phyloP scores from a whole-genome alignment of 2,888 invertebrate genomes.

The Dynastes hyllus region DNA sequence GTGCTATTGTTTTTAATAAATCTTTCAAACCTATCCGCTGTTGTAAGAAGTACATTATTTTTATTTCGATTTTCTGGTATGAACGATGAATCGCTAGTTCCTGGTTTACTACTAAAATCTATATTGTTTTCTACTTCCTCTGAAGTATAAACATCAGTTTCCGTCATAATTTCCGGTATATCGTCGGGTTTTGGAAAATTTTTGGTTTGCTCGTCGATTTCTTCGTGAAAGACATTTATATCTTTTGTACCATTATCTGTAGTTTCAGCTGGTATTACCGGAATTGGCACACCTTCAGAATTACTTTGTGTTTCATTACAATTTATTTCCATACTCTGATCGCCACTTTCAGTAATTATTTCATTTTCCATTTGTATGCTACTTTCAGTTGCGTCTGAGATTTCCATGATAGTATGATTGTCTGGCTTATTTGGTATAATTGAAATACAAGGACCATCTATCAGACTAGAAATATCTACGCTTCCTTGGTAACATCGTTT shows the following conservation, averaged over 20 bases:
- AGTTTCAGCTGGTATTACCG: neutral
- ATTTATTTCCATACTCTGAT: neutral
- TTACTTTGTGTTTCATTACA: neutral
- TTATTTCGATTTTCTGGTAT: neutral
- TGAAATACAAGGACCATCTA: neutral
- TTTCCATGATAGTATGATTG: neutral
- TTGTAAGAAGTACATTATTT: neutral
- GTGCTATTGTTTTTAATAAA: neutral
- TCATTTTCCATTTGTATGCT: neutral
- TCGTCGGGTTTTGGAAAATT: too few species aligned
- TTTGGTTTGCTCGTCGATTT: too few species aligned
- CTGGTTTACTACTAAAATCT: neutral
- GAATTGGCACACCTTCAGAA: neutral
- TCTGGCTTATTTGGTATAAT: neutral
- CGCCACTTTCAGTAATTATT: neutral
- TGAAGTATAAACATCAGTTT: constrained; percentile 4
- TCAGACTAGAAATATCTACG: constrained; percentile 7
- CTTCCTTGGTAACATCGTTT: constrained; percentile 6
- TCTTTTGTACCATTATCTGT: too few species aligned
- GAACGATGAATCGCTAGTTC: neutral
- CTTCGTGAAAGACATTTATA: too few species aligned
- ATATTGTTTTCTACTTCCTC: neutral
- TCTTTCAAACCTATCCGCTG: constrained; percentile 28
- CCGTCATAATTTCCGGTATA: neutral
- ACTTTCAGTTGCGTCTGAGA: neutral